Base-by-base conservation (phyloP, 2,797 vertebrate species). In the Cichlasoma orientale region DNA sequence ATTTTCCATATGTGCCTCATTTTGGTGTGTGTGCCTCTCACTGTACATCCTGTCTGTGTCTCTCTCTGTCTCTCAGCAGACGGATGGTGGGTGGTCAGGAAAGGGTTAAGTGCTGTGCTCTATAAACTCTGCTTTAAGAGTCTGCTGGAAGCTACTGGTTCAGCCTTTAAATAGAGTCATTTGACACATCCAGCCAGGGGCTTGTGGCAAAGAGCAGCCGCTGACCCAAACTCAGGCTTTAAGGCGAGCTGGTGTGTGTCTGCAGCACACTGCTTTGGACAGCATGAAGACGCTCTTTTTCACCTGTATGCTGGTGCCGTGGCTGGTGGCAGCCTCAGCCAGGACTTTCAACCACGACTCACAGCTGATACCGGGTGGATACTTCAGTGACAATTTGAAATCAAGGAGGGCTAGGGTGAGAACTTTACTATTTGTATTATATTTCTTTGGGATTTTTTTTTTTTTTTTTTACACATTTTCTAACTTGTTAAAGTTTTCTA, bases 161-260 rank as follows among this genome's bases (percentile, higher is more conserved):
- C 94, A 97, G 96, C 94, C 95, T 97, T 97, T 97, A 97, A 97
- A 96, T 96, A 96, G 95, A 95, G 96, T 96, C 89, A 90, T 89
- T 86, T 96, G 94, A 91, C 87, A 90, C 87, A 86, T 92, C 87
- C 87, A 79, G 93, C 86, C 90, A 91, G 90, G 86, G 93, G 90
- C 81, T 92, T 82, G 90, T 88, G 90, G 88, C 83, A 75, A 53
- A 78, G 72, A 85, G 73, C 72, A 77, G 81, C 86, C 86, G 86
- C 88, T 79, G 82, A 90, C 83, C 86, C 74, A 82, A 73, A 87
- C 86, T 73, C 58, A 72, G 80, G 77, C 79, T 85, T 82, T 41
- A 36, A 84, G 74, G 52, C 41, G 2, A 78, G 55, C 80, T 88
- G 38, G 75, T 80, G 87, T 80, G 87, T 72, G 76, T 87, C 77